These are phyloP conservation scores for Strix uralensis DNA, from an alignment of 2,113 vertebrate species.

Conservation along the genomic window DNA sequence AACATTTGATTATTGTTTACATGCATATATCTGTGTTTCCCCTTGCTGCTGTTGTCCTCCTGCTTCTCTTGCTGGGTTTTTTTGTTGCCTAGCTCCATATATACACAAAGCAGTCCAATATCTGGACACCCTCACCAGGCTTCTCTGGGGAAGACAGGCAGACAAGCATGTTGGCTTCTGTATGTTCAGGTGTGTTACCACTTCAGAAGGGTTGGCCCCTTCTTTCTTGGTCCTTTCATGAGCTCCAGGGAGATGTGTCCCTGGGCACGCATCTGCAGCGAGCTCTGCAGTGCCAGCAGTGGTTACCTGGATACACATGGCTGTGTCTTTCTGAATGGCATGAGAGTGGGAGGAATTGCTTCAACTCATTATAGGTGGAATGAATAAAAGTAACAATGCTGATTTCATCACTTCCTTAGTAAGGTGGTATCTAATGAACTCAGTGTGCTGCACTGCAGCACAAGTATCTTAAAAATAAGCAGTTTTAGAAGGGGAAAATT, in stretches of 20 bases:
- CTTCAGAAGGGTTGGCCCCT: not conserved
- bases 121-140: not conserved
- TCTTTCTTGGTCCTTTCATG: not conserved
- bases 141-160: not conserved
- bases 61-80: not conserved
- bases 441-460: not conserved
- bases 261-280: not conserved
- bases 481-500: not conserved
- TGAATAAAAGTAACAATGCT: not conserved
- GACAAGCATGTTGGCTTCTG: accelerated
- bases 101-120: not conserved
- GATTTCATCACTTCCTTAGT: not conserved
- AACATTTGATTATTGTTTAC: not conserved
- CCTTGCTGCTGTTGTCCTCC: not conserved
- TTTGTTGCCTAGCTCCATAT: not conserved
- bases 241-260: not conserved
- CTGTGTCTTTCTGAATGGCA: not conserved
- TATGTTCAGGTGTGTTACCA: not conserved
- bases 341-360: constrained; percentile 25
- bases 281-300: not conserved
- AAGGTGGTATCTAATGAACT: not conserved
- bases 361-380: not conserved
- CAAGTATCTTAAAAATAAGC: not conserved
- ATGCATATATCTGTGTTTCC: not conserved
- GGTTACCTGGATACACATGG: constrained; percentile 36